phyloP scores from a whole-genome alignment of 1,140 invertebrate genomes.

The Orius insidiosus region DNA sequence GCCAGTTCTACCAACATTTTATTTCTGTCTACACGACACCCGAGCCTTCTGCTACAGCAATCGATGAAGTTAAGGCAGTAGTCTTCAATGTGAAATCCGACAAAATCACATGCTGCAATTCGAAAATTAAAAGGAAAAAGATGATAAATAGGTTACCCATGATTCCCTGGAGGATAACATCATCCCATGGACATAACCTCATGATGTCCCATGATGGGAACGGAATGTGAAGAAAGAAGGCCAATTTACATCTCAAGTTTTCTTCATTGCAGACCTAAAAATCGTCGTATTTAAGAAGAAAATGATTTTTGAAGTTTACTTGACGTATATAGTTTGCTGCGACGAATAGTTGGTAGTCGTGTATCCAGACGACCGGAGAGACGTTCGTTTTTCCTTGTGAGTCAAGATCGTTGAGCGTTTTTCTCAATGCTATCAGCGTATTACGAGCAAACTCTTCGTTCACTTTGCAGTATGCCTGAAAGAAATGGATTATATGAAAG shows the following conservation, averaged over 20 bases:
- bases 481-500: conserved; percentile 21
- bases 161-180: conserved; percentile 78
- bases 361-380: conserved; percentile 69
- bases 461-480: conserved; percentile 57
- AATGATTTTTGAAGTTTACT: no score
- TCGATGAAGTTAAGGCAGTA: conserved; percentile 85
- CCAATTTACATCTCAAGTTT: conserved; percentile 58
- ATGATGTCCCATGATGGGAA: conserved; percentile 88
- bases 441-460: conserved; percentile 70
- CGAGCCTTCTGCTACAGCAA: conserved; percentile 73
- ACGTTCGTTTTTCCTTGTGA: conserved; percentile 34
- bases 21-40: conserved; percentile 73
- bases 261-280: conserved; percentile 66
- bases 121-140: not conserved
- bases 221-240: conserved; percentile 83
- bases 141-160: conserved; percentile 33
- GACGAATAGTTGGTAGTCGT: conserved; percentile 82
- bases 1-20: conserved; percentile 74
- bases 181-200: conserved; percentile 73
- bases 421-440: conserved; percentile 52
- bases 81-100: conserved; percentile 81
- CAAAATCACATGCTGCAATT: conserved; percentile 63
- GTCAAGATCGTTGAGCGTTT: conserved; percentile 31
- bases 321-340: conserved; percentile 69
- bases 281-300: no score